Base-by-base conservation (phyloP, 2,888 invertebrate species). In the Torymus aiolomorphi region DNA sequence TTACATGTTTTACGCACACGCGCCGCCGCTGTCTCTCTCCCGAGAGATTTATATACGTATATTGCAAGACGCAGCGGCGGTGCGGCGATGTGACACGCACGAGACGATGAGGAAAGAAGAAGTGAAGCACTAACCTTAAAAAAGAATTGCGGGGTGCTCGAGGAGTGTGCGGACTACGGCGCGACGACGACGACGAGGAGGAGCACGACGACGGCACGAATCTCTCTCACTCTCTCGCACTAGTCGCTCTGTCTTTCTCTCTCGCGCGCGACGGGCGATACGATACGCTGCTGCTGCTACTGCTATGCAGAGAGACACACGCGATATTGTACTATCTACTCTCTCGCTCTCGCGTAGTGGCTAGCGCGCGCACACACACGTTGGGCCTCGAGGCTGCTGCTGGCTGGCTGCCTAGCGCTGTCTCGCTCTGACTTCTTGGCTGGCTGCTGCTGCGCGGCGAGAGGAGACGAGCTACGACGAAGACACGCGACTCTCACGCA, bases 151-250 rank as follows among this genome's bases (percentile, higher is more conserved):
- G 42, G 42, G 42, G 42, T 42, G 42, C 42, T 42, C 42, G 42
- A 42, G 42, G 42, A 57, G 14, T 20, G 54, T 59, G 63, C 63
- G 18, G 52, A 42, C 66, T 63, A 56, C 73, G 56, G 73, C 18
- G 63, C 18, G 63, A 24, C 63, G n/a, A 63, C n/a, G 73, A 65
- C 73, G 65, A 65, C 56, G 65, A 62, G 57, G 54, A 49, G 13
- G 72, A 62, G 62, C 12, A 42, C 24, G n/a, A 63, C 72, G 24
- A 42, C 31, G 42, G 10, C 20, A 10, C 61, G 49, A 54, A 12
- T 18, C 42, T 18, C 63, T 49, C 65, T 69, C 49, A 4, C 65
- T 49, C 49, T 65, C 56, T 69, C 69, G 10, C 20, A 42, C 57
- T 57, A 42, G 42, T 12, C 42, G n/a, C 42, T 52, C 20, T 69